Evolutionary conservation across 2,888 invertebrate species (phyloP).

Genomic region (Lomographa bimaculata): DNA sequence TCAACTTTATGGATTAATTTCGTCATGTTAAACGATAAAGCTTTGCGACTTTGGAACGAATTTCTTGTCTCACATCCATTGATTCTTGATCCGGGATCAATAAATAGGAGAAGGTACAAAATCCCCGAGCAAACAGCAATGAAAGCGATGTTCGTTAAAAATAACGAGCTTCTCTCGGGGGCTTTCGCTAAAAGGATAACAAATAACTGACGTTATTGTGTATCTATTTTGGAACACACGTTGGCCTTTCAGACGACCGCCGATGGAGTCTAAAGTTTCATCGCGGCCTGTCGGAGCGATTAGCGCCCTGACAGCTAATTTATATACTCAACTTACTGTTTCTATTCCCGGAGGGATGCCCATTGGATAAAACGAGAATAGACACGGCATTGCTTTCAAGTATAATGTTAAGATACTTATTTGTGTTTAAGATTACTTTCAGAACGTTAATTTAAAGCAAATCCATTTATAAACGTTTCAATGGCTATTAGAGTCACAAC

Average conservation of each 20-base stretch:
- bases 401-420: constrained; percentile 18
- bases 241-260: constrained; percentile 73
- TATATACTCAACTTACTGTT: constrained; percentile 81
- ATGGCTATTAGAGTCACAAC: too few species aligned
- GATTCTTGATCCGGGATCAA: constrained; percentile 26
- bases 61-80: constrained; percentile 33
- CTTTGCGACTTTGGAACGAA: constrained; percentile 19
- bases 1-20: constrained; percentile 45
- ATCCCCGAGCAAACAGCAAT: constrained; percentile 52
- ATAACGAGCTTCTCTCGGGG: constrained; percentile 51
- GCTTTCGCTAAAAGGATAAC: constrained; percentile 71
- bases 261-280: constrained; percentile 80
- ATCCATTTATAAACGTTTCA: too few species aligned
- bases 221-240: constrained; percentile 68
- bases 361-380: constrained; percentile 49
- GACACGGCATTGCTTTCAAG: constrained; percentile 45
- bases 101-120: constrained; percentile 38
- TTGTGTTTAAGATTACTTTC: constrained; percentile 12
- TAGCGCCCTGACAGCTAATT: constrained; percentile 82
- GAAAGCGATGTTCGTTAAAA: constrained; percentile 58
- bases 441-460: too few species aligned
- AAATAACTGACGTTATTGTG: constrained; percentile 68
- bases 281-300: constrained; percentile 81
- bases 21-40: background rate
- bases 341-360: constrained; percentile 69